Evolutionary conservation across 1,140 invertebrate genomes (phyloP).

Genomic region (Trypoxylus dichotomus): DNA sequence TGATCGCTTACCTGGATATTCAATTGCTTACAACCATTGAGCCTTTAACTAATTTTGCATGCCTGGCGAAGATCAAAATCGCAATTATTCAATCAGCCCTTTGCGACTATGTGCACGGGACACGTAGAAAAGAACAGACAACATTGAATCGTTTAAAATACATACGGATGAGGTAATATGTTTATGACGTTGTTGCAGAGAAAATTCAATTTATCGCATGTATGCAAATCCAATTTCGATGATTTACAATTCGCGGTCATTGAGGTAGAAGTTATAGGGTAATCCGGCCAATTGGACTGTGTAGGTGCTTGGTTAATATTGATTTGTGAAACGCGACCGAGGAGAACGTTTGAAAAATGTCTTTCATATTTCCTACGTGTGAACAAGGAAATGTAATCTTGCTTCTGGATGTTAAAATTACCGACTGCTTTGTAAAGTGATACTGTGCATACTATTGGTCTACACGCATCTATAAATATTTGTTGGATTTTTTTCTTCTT

Average conservation of each 20-base stretch:
- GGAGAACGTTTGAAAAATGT: not conserved
- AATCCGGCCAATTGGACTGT: conserved; percentile 42
- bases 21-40: not conserved
- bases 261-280: conserved; percentile 44
- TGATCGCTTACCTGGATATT: not conserved
- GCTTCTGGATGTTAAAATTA: not conserved
- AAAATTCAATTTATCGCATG: conserved; percentile 46
- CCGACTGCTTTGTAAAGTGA: not conserved
- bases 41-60: not conserved
- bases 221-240: conserved; percentile 45
- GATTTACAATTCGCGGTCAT: conserved; percentile 43
- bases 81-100: too few species aligned
- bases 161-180: conserved; percentile 22
- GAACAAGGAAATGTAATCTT: not conserved
- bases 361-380: not conserved
- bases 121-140: too few species aligned
- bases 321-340: not conserved
- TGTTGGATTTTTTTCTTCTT: not conserved
- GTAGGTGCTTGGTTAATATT: conserved; percentile 10
- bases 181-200: conserved; percentile 38
- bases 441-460: not conserved
- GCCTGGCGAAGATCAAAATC: not conserved
- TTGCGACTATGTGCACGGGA: too few species aligned
- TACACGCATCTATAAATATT: not conserved
- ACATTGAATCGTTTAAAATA: not conserved